Conservation (phyloP, 2,888 invertebrate genomes). For the Clanis bilineata region DNA sequence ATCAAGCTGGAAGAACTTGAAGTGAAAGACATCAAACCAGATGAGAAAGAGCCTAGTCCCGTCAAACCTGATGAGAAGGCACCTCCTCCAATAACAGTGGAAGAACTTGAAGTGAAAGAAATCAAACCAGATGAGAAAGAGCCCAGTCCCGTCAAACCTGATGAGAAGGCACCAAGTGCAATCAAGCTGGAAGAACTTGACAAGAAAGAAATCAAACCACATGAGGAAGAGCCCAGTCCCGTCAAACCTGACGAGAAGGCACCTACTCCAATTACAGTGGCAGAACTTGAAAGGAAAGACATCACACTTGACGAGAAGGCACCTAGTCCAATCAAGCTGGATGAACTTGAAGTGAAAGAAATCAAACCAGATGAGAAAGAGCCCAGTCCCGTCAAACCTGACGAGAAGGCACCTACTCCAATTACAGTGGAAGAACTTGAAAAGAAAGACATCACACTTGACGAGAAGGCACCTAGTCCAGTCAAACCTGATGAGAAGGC, state of each 20-base stretch:
- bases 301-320: constrained; percentile 15
- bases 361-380: constrained; percentile 12
- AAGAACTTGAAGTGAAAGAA: not conserved
- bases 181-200: not conserved
- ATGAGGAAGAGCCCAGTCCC: constrained; percentile 11
- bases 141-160: constrained; percentile 1
- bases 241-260: constrained; percentile 21
- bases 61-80: constrained; percentile 17
- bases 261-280: constrained; percentile 4
- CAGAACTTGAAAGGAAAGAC: not conserved
- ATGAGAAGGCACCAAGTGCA: constrained; percentile 19
- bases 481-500: not conserved
- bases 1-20: constrained; percentile 16
- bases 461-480: not conserved
- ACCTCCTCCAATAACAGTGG: not conserved
- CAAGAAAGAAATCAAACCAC: not conserved
- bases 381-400: not conserved
- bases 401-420: no score
- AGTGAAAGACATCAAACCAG: constrained; percentile 17
- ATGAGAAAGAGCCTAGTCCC: constrained; percentile 23
- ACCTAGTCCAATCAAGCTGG: constrained; percentile 3
- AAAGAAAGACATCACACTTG: no score
- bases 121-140: constrained; percentile 11
- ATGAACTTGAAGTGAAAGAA: not conserved
- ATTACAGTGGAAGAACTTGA: no score